Evolutionary conservation across 2,888 invertebrate genomes (phyloP).

Genomic region (Tipula unca): DNA sequence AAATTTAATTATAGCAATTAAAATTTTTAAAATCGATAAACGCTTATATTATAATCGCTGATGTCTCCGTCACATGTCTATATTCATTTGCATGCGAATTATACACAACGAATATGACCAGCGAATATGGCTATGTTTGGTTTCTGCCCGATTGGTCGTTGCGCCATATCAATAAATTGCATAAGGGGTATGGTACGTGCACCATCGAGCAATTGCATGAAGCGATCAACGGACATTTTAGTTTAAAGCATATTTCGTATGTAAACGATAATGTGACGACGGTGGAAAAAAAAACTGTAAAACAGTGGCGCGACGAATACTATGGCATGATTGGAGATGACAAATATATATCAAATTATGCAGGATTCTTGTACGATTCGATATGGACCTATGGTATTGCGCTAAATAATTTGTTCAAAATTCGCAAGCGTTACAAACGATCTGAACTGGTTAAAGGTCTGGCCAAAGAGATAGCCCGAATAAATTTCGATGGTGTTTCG

Average conservation of each 20-base stretch:
- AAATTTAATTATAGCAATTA: constrained; percentile 46
- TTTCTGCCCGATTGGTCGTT: constrained; percentile 70
- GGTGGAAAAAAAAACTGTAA: constrained; percentile 57
- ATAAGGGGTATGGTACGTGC: background rate
- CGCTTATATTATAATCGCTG: constrained; percentile 70
- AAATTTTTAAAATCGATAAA: constrained; percentile 54
- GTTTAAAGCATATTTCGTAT: constrained; percentile 58
- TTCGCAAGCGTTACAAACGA: background rate
- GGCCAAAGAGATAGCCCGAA: constrained; percentile 44
- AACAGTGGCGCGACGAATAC: constrained; percentile 51
- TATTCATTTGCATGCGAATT: background rate
- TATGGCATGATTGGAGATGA: constrained; percentile 19
- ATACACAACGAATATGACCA: constrained; percentile 46
- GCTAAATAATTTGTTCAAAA: constrained; percentile 51
- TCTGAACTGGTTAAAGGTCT: background rate
- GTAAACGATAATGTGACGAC: constrained; percentile 51
- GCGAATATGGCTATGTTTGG: constrained; percentile 71
- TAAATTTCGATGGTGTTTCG: constrained; percentile 64
- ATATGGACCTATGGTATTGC: constrained; percentile 73
- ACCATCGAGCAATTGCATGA: constrained; percentile 29
- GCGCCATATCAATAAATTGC: background rate
- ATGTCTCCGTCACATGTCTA: constrained; percentile 41
- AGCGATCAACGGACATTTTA: constrained; percentile 65
- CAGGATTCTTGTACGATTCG: constrained; percentile 72
- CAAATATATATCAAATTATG: constrained; percentile 48